Evolutionary conservation across 2,888 invertebrate genomes (phyloP).

Genomic region (Diloba caeruleocephala): DNA sequence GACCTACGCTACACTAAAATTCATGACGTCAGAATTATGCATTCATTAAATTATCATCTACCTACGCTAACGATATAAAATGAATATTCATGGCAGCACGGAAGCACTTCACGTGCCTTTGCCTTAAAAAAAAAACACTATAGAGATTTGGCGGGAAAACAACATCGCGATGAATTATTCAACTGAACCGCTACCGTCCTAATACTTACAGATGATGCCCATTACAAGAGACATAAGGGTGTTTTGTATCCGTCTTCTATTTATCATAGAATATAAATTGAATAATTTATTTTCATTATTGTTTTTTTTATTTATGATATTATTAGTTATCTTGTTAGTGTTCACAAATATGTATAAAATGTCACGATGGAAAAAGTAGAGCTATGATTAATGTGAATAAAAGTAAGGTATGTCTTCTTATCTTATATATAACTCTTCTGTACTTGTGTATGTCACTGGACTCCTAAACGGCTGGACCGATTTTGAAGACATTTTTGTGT

Average conservation of each 20-base stretch:
- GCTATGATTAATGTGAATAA: background rate
- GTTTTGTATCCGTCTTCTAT: slow-evolving; percentile 22
- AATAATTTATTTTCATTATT: background rate
- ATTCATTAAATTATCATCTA: slow-evolving; percentile 66
- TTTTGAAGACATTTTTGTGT: too few relatives aligned
- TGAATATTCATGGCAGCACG: slow-evolving; percentile 68
- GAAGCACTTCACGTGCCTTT: slow-evolving; percentile 49
- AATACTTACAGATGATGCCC: slow-evolving; percentile 77
- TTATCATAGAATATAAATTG: background rate
- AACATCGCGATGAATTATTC: slow-evolving; percentile 77
- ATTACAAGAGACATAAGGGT: slow-evolving; percentile 21
- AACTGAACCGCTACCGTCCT: slow-evolving; percentile 44
- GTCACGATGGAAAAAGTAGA: too few relatives aligned
- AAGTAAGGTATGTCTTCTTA: too few relatives aligned
- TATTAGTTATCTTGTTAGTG: too few relatives aligned
- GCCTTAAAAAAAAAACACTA: slow-evolving; percentile 57
- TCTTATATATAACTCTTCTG: too few relatives aligned
- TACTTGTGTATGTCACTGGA: too few relatives aligned
- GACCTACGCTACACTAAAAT: slow-evolving; percentile 54
- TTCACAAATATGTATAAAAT: too few relatives aligned
- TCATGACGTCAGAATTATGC: slow-evolving; percentile 56
- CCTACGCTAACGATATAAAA: slow-evolving; percentile 61
- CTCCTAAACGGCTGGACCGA: too few relatives aligned
- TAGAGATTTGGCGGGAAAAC: slow-evolving; percentile 55
- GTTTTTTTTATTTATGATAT: background rate